These are phyloP conservation scores for Drosophila kurseongensis DNA, from an alignment of 1,140 invertebrate genomes.

Conservation along the genomic window DNA sequence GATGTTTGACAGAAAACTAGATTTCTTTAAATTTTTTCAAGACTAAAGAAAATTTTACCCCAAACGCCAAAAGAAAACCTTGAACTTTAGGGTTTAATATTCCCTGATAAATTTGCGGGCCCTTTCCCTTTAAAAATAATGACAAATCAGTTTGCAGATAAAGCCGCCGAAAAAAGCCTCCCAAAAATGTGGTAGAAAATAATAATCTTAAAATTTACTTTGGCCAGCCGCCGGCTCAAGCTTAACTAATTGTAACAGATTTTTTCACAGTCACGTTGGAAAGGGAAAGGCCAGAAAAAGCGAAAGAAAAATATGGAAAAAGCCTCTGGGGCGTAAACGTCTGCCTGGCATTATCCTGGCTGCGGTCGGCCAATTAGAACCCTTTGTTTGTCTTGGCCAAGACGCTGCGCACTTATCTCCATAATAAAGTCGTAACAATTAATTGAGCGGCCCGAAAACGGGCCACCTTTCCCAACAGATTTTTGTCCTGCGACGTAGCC, in stretches of 20 bases:
- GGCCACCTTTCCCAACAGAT: conserved; percentile 6
- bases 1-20: background rate
- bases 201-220: conserved; percentile 58
- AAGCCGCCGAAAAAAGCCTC: conserved; percentile 20
- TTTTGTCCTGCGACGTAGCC: conserved; percentile 11
- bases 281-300: conserved; percentile 23
- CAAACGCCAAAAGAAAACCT: background rate
- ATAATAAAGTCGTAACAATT: conserved; percentile 84
- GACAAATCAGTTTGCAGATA: conserved; percentile 84
- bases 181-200: conserved; percentile 39
- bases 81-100: conserved; percentile 63
- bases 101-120: conserved; percentile 33
- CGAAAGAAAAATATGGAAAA: conserved; percentile 48
- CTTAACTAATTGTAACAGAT: conserved; percentile 84
- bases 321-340: conserved; percentile 66
- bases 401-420: conserved; percentile 74
- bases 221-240: conserved; percentile 52
- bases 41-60: background rate
- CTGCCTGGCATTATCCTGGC: conserved; percentile 69
- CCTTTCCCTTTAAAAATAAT: conserved; percentile 75
- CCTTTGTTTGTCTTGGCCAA: conserved; percentile 73
- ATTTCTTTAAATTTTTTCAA: background rate
- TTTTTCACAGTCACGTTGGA: conserved; percentile 68
- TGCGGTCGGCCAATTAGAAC: conserved; percentile 80
- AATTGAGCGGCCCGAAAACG: conserved; percentile 75